These are phyloP conservation scores for Yponomeuta evonymella DNA, from an alignment of 2,888 invertebrate species.

Conservation along the genomic window DNA sequence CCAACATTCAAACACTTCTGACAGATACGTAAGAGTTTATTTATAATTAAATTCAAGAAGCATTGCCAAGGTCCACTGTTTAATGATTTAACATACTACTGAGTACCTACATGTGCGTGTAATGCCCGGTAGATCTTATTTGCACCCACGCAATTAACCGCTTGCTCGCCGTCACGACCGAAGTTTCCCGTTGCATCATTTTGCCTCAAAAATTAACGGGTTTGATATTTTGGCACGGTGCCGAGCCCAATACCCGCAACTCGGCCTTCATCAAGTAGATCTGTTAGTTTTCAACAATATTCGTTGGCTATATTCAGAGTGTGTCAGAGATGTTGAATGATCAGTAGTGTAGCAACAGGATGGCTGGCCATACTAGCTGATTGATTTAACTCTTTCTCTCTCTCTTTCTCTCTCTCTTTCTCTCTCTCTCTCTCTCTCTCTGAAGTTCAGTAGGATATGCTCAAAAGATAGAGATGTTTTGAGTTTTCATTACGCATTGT, in stretches of 20 bases:
- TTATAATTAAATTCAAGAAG: conserved; percentile 67
- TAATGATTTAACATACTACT: conserved; percentile 19
- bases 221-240: conserved; percentile 45
- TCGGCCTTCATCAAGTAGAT: neutral
- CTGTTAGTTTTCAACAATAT: too few species aligned
- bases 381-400: too few species aligned
- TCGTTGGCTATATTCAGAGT: too few species aligned
- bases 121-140: neutral
- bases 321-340: too few species aligned
- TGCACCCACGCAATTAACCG: neutral
- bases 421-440: too few species aligned
- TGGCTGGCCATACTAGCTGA: too few species aligned
- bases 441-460: too few species aligned
- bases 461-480: too few species aligned
- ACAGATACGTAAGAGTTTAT: conserved; percentile 63
- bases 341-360: too few species aligned
- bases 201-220: conserved; percentile 39
- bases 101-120: neutral
- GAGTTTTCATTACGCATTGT: too few species aligned
- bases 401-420: too few species aligned
- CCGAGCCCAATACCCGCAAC: conserved; percentile 36
- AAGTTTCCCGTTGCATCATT: conserved; percentile 34
- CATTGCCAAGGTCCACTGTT: conserved; percentile 61
- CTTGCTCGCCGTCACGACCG: neutral
- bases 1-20: conserved; percentile 67